phyloP scores from a whole-genome alignment of 2,797 vertebrate species.

The Chaenodraco wilsoni region DNA sequence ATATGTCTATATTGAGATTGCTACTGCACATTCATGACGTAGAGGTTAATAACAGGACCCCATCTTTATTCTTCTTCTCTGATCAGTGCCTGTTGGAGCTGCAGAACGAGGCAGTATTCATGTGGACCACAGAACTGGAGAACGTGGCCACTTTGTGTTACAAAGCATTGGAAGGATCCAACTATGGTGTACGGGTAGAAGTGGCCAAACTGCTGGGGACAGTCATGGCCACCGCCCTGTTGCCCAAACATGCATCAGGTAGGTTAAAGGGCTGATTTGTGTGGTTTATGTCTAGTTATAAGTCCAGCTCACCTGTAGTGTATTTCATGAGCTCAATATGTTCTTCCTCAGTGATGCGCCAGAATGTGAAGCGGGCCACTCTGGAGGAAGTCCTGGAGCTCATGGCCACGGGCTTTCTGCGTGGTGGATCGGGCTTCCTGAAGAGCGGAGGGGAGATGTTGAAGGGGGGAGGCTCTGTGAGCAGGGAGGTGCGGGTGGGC shows the following conservation, averaged over 20 bases:
- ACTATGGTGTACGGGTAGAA: slow-evolving; percentile 95
- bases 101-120: slow-evolving; percentile 98
- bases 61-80: slow-evolving; percentile 17
- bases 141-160: slow-evolving; percentile 96
- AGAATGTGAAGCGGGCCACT: slow-evolving; percentile 96
- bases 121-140: slow-evolving; percentile 99
- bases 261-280: slow-evolving; percentile 6
- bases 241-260: slow-evolving; percentile 99
- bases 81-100: slow-evolving; percentile 94
- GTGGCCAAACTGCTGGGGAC: slow-evolving; percentile 96
- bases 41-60: neutral
- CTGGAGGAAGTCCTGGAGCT: slow-evolving; percentile 97
- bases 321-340: neutral
- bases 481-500: slow-evolving; percentile 97
- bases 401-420: slow-evolving; percentile 96
- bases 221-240: slow-evolving; percentile 96
- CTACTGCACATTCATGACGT: neutral
- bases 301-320: neutral
- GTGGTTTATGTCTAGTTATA: neutral
- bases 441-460: slow-evolving; percentile 99
- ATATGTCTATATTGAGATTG: neutral
- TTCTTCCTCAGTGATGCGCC: slow-evolving; percentile 91
- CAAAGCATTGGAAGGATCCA: slow-evolving; percentile 97
- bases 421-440: slow-evolving; percentile 96
- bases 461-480: slow-evolving; percentile 96